phyloP scores from a whole-genome alignment of 2,113 vertebrate species.

The Scortum barcoo region DNA sequence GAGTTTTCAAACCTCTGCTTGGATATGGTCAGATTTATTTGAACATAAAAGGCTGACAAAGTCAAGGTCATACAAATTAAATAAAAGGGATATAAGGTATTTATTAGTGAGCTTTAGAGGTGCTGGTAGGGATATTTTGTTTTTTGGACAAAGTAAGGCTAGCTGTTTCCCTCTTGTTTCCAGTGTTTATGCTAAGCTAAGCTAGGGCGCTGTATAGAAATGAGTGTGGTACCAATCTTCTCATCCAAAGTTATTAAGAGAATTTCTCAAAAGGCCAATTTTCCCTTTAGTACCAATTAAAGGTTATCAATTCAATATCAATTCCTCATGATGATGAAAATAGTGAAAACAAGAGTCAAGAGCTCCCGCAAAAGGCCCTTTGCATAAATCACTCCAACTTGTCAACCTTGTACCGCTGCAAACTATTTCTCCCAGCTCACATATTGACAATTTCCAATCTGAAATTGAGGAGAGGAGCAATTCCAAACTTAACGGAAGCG shows the following conservation, averaged over 20 bases:
- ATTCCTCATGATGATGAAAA: neutral
- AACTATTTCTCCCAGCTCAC: conserved; percentile 26
- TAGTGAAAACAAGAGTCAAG: neutral
- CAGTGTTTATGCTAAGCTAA: neutral
- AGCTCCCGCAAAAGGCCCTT: neutral
- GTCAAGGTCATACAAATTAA: neutral
- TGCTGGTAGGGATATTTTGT: neutral
- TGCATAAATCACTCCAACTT: no score
- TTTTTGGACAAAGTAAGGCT: neutral
- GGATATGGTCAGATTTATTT: neutral
- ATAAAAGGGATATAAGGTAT: neutral
- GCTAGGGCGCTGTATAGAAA: neutral
- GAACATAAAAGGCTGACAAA: neutral
- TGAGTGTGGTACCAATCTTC: neutral
- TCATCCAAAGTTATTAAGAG: neutral
- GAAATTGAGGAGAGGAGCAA: conserved; percentile 30
- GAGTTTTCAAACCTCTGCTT: neutral
- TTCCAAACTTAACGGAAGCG: conserved; percentile 32
- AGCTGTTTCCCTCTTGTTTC: neutral
- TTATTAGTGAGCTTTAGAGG: neutral
- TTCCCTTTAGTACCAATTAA: neutral
- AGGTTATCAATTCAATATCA: neutral
- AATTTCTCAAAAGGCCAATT: neutral
- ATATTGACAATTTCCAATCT: conserved; percentile 38
- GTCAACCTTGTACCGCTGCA: neutral